phyloP scores from a whole-genome alignment of 2,113 vertebrate genomes.

The Rostratula benghalensis region DNA sequence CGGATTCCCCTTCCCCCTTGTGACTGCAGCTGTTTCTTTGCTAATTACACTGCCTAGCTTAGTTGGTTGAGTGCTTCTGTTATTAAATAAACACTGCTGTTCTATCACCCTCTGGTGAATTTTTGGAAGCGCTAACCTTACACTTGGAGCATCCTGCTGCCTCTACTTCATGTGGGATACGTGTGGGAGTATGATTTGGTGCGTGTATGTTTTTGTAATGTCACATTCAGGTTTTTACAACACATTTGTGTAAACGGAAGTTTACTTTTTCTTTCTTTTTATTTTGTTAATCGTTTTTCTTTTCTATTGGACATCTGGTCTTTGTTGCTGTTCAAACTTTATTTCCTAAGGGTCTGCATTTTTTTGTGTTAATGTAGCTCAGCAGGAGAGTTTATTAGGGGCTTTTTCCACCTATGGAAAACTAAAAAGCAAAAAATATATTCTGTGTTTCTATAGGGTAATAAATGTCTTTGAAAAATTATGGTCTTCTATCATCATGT shows the following conservation, averaged over 20 bases:
- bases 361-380: background rate
- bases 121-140: background rate
- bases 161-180: background rate
- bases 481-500: background rate
- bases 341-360: background rate
- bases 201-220: background rate
- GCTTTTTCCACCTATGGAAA: background rate
- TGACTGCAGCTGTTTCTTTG: constrained; percentile 24
- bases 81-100: constrained; percentile 26
- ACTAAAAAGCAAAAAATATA: background rate
- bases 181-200: background rate
- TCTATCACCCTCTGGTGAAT: constrained; percentile 8
- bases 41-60: background rate
- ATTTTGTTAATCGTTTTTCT: background rate
- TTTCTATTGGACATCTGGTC: background rate
- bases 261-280: background rate
- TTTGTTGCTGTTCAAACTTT: background rate
- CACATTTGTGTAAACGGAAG: background rate
- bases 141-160: background rate
- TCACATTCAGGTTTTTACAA: background rate
- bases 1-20: background rate
- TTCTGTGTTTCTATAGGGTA: background rate
- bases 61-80: background rate
- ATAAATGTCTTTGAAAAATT: background rate
- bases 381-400: background rate